Evolutionary conservation across 2,888 invertebrate species (phyloP).

Genomic region (Lasioglossum morio): DNA sequence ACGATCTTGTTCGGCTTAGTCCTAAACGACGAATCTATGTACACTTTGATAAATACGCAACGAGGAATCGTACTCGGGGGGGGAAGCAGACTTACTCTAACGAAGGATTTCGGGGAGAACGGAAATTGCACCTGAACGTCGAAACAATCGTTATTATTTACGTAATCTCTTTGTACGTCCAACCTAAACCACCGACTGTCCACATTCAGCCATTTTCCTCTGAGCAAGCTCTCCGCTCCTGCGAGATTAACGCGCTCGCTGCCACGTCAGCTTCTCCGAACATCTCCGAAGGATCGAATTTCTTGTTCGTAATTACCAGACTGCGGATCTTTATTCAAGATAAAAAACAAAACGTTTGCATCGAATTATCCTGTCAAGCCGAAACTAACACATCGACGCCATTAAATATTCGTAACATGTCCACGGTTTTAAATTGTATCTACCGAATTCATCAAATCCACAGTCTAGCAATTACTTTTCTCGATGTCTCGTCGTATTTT

Average conservation of each 20-base stretch:
- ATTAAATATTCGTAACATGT: too few species aligned
- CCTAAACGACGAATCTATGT: slow-evolving; percentile 4
- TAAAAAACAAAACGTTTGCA: too few species aligned
- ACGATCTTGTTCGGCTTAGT: background rate
- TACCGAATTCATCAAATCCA: too few species aligned
- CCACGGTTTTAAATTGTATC: too few species aligned
- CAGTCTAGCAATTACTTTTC: too few species aligned
- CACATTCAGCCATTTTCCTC: background rate
- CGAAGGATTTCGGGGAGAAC: slow-evolving; percentile 3
- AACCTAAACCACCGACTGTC: background rate
- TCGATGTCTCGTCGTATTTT: too few species aligned
- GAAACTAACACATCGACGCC: too few species aligned
- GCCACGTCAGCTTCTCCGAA: background rate
- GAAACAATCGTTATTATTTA: background rate
- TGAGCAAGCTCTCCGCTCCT: background rate
- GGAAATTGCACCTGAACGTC: background rate
- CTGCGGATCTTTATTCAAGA: too few species aligned
- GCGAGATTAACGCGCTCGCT: background rate
- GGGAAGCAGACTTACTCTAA: slow-evolving; percentile 11
- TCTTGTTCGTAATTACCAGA: too few species aligned
- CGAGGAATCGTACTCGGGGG: background rate
- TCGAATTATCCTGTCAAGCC: too few species aligned
- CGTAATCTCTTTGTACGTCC: background rate
- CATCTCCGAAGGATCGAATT: background rate
- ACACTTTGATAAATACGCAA: slow-evolving; percentile 16